Evolutionary conservation across 2,888 invertebrate genomes (phyloP), one percentile per base, ranked within the genome.

Genomic region (Acrobasis repandana): DNA sequence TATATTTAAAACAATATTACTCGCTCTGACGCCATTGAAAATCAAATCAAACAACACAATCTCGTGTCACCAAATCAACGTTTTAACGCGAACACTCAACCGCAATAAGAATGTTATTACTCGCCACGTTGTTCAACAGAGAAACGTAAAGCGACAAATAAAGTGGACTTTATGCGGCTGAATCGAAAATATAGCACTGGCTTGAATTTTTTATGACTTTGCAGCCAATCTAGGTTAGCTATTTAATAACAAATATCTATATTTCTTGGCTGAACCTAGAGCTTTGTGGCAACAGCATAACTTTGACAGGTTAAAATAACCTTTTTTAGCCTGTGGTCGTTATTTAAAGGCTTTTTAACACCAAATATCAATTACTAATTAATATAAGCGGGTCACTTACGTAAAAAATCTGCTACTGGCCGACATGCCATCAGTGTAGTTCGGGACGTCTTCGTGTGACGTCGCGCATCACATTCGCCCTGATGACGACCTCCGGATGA

Each of bases 1-100:
- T 36, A 9, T 14, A 1, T 43, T 43, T 14, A 10, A 43, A 14
- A 43, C 2, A 1, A 43, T 43, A n/a, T n/a, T 43, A 43, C 14
- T 43, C n/a, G 43, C n/a, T 14, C 48, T 80, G 85, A 82, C 83
- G 82, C 83, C 82, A 77, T 78, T 69, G 73, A 72, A 80, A 81
- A 84, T 79, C 82, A 82, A 82, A 84, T 81, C 77, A 76, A 75
- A 76, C 75, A 75, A 74, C 69, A 75, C 77, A 81, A 78, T 85
- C 79, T 83, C 83, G 80, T 86, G 85, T 84, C 79, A 76, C 73
- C n/a, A 46, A 43, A 56, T 18, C 18, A 46, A 78, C 76, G 79
- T 80, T 79, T 71, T 76, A 73, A 74, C 78, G 79, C 82, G 80
- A 81, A 79, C 9, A 49, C 36, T 9, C 33, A 49, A 73, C 69